A percentile compares a stretch with the other conserved stretches of the same genome.
Evolutionary conservation across 1,140 invertebrate species (phyloP).

Genomic region (Metaphire vulgaris): DNA sequence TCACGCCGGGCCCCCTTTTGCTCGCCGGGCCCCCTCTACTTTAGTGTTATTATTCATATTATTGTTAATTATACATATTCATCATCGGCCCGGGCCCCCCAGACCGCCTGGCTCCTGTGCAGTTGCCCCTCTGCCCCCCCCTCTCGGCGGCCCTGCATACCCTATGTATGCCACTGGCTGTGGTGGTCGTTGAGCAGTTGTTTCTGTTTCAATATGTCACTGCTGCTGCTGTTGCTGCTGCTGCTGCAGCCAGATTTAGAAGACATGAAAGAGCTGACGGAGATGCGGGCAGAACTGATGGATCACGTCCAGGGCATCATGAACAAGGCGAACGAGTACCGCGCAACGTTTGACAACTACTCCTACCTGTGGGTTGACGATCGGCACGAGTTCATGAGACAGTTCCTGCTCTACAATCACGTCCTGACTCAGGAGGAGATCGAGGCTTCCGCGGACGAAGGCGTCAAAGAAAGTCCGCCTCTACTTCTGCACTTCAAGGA

Average conservation of each 20-base stretch:
- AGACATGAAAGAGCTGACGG: slow-evolving; percentile 50
- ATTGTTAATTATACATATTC: too few species aligned
- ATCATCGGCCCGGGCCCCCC: too few species aligned
- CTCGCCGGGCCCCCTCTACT: too few species aligned
- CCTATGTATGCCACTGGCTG: too few species aligned
- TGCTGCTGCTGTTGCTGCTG: too few species aligned
- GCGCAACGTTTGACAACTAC: slow-evolving; percentile 51
- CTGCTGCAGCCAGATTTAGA: slow-evolving; percentile 50
- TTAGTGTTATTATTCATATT: too few species aligned
- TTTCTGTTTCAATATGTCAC: too few species aligned
- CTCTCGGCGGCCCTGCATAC: too few species aligned
- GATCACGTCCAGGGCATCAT: slow-evolving; percentile 50
- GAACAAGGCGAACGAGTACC: slow-evolving; percentile 51
- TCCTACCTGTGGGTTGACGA: slow-evolving; percentile 86
- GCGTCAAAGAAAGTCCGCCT: slow-evolving; percentile 59
- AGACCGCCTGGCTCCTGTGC: too few species aligned
- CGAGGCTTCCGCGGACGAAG: slow-evolving; percentile 61
- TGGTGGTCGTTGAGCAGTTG: too few species aligned
- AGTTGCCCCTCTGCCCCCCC: too few species aligned
- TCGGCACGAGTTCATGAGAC: slow-evolving; percentile 74
- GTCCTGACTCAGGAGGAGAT: slow-evolving; percentile 77
- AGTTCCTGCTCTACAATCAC: slow-evolving; percentile 80
- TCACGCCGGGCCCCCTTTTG: too few species aligned
- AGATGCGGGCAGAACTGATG: slow-evolving; percentile 51
- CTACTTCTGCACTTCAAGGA: slow-evolving; percentile 83